Evolutionary conservation across 2,888 invertebrate species (phyloP).

Genomic region (Callyntrura sp.): DNA sequence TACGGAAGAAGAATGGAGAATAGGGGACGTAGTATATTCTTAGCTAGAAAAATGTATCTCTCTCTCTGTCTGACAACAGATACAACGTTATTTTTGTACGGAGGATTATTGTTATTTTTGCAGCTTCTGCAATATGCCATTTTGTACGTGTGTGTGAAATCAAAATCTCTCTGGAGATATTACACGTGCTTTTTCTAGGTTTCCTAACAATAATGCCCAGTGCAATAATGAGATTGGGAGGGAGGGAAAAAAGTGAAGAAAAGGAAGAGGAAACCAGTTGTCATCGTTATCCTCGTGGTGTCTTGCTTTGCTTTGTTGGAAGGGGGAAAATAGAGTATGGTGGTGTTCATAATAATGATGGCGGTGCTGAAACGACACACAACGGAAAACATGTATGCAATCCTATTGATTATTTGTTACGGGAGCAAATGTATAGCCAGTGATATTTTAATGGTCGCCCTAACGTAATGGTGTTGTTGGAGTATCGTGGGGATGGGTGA

Average conservation of each 20-base stretch:
- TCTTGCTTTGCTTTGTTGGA: not conserved
- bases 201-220: slow-evolving; percentile 13
- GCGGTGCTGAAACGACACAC: not conserved
- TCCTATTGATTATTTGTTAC: no score
- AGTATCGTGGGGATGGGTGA: no score
- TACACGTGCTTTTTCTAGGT: slow-evolving; percentile 61
- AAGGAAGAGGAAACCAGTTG: not conserved
- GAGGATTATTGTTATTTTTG: not conserved
- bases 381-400: no score
- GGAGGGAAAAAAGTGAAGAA: not conserved
- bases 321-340: no score
- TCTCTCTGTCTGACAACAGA: not conserved
- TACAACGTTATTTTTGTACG: no score
- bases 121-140: not conserved
- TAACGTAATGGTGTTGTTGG: no score
- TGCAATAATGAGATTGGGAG: slow-evolving; percentile 63
- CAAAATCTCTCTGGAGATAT: not conserved
- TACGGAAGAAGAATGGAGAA: no score
- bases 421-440: no score
- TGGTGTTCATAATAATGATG: no score
- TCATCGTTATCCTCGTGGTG: not conserved
- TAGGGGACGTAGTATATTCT: no score
- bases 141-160: not conserved
- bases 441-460: not conserved
- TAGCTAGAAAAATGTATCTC: not conserved